Conservation (phyloP, 2,113 vertebrate species). For the Tragelaphus buxtoni region DNA sequence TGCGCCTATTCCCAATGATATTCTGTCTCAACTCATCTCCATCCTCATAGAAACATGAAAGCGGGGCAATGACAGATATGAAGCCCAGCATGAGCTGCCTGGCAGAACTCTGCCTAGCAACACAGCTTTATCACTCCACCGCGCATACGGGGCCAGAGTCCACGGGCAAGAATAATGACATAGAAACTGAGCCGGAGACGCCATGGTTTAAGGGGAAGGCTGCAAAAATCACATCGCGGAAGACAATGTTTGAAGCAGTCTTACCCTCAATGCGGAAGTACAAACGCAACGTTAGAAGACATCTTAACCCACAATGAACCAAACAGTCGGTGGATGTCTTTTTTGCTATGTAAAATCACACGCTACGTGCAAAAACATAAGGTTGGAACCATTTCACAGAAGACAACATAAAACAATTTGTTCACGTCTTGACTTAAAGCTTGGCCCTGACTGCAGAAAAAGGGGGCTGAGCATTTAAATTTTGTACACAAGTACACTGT, state of each 20-base stretch:
- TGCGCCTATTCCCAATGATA: constrained; percentile 61
- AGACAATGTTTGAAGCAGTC: background rate
- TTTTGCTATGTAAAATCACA: background rate
- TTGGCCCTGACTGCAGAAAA: background rate
- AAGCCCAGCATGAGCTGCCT: constrained; percentile 84
- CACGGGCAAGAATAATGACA: background rate
- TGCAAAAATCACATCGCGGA: background rate
- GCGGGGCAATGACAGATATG: constrained; percentile 82
- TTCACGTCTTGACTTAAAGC: background rate
- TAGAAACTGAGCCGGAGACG: constrained; percentile 14
- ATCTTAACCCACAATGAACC: constrained; percentile 18
- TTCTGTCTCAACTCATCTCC: constrained; percentile 80
- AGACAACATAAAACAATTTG: background rate
- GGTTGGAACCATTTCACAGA: background rate
- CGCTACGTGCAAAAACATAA: background rate
- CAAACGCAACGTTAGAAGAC: constrained; percentile 22
- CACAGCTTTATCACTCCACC: constrained; percentile 64
- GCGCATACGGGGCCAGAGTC: background rate
- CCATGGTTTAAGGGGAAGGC: background rate
- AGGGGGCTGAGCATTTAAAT: background rate
- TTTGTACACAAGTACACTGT: background rate
- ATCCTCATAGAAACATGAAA: constrained; percentile 87
- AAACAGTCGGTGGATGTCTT: background rate
- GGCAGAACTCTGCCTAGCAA: constrained; percentile 72
- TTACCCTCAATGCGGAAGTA: background rate